These are phyloP conservation scores for Cheilosia vulpina DNA, from an alignment of 2,888 invertebrate genomes.

Conservation along the genomic window DNA sequence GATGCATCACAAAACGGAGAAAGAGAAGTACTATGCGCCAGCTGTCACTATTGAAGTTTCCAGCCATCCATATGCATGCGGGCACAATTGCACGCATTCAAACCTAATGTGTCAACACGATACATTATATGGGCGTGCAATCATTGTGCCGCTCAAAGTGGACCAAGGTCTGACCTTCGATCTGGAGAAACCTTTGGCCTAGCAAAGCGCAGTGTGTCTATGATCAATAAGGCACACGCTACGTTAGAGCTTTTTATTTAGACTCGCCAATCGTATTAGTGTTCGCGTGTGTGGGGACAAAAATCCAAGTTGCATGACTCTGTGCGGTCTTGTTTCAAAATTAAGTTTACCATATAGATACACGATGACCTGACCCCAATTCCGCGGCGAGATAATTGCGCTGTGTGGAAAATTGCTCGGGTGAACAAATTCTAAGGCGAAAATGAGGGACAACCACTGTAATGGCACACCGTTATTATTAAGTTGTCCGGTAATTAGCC, in stretches of 20 bases:
- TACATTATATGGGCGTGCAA: slow-evolving; percentile 34
- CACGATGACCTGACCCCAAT: slow-evolving; percentile 27
- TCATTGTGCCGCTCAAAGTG: slow-evolving; percentile 19
- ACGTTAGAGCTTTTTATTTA: slow-evolving; percentile 4
- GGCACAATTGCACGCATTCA: slow-evolving; percentile 34
- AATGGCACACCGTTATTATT: neutral
- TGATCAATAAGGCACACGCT: slow-evolving; percentile 11
- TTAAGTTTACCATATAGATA: no score
- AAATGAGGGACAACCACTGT: slow-evolving; percentile 5
- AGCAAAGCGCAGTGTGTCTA: slow-evolving; percentile 3
- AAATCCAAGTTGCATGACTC: no score
- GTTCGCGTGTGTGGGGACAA: neutral
- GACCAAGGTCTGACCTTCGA: slow-evolving; percentile 55
- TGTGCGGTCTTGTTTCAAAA: no score
- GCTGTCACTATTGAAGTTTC: neutral
- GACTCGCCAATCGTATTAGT: neutral
- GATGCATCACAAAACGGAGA: no score
- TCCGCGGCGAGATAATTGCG: slow-evolving; percentile 8
- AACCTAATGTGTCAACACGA: slow-evolving; percentile 20
- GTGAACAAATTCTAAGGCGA: slow-evolving; percentile 24
- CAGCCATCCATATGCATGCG: neutral
- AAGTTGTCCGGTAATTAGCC: slow-evolving; percentile 7
- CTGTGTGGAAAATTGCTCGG: slow-evolving; percentile 14
- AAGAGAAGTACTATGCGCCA: neutral
- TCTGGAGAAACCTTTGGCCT: slow-evolving; percentile 34